Evolutionary conservation across 2,113 vertebrate species (phyloP), one percentile per base, ranked within the genome.

Genomic region (Oxygymnocypris stewartii): DNA sequence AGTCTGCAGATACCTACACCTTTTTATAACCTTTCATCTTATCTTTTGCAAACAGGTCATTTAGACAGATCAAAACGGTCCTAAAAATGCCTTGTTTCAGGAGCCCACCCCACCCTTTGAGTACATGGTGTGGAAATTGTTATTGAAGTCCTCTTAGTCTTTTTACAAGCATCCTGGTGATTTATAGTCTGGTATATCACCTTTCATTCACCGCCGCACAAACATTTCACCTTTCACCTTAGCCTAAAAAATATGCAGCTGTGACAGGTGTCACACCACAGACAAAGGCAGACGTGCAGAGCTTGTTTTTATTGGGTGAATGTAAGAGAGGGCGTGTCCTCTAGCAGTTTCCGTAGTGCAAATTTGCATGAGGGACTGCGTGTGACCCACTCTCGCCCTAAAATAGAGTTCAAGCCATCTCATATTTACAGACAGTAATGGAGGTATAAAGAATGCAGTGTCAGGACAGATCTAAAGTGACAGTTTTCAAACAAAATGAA

Each of bases 391-490:
- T 14, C 59, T 77, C 28, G 3, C 25, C 37, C 28, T 63, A 54
- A 74, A 80, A 77, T 54, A 54, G n/a, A n/a, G 11, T 18, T 6
- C 18, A 35, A 28, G 6, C 25, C 25, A 28, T 69, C 75, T 28
- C 28, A 44, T 67, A 67, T 54, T 82, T 88, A 83, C 51, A 82
- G 12, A 71, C 14, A 10, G 37, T 12, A 47, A 74, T 42, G 63
- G 6, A 1, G 14, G 1, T 20, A 59, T 65, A 69, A 87, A 49
- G 54, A 69, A 75, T 47, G 47, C 76, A 59, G 44, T 87, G 37
- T 86, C 65, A 79, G 59, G 65, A 54, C 51, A 84, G 59, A 85
- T 88, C 82, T 81, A 79, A 88, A 85, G 71, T 25, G 63, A 81
- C 69, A 63, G 69, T 71, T 59, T 63, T 42, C 76, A 54, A 80